Percentiles rank a stretch among this genome's conserved stretches.
These are phyloP conservation scores for Drosophila mercatorum DNA, from an alignment of 2,888 invertebrate genomes.

Conservation along the genomic window DNA sequence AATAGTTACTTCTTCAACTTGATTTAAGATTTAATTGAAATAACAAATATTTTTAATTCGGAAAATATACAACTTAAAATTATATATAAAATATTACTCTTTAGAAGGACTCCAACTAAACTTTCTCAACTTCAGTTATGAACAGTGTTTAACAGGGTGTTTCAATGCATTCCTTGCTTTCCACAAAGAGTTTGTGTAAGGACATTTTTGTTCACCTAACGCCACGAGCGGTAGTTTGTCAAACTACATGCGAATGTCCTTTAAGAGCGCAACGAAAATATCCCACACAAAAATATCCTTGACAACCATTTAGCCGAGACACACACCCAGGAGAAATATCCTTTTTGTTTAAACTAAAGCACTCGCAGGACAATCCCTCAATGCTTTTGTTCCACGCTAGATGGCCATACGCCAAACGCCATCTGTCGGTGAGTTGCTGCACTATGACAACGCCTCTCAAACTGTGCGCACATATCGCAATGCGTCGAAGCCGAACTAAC, in stretches of 20 bases:
- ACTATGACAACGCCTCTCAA: slow-evolving; percentile 39
- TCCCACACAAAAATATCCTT: slow-evolving; percentile 8
- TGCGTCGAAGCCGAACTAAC: slow-evolving; percentile 7
- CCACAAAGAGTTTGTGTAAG: neutral
- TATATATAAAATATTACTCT: too few species aligned
- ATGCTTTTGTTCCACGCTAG: neutral
- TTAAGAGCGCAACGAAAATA: neutral
- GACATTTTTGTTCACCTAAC: neutral
- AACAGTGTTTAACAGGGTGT: neutral
- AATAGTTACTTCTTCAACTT: neutral
- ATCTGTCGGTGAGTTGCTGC: slow-evolving; percentile 25
- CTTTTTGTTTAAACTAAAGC: neutral
- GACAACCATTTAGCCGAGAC: slow-evolving; percentile 15
- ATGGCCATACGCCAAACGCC: slow-evolving; percentile 24
- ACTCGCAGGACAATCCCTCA: slow-evolving; percentile 26
- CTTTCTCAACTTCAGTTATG: neutral
- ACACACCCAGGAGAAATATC: slow-evolving; percentile 9
- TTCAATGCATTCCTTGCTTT: neutral
- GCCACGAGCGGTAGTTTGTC: neutral
- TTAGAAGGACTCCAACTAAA: too few species aligned
- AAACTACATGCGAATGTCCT: slow-evolving; percentile 4
- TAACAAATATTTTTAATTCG: neutral
- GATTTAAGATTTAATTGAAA: neutral
- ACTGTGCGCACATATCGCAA: slow-evolving; percentile 29
- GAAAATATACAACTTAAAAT: neutral